Evolutionary conservation across 2,113 vertebrate species (phyloP).

Genomic region (Chionodraco myersi): DNA sequence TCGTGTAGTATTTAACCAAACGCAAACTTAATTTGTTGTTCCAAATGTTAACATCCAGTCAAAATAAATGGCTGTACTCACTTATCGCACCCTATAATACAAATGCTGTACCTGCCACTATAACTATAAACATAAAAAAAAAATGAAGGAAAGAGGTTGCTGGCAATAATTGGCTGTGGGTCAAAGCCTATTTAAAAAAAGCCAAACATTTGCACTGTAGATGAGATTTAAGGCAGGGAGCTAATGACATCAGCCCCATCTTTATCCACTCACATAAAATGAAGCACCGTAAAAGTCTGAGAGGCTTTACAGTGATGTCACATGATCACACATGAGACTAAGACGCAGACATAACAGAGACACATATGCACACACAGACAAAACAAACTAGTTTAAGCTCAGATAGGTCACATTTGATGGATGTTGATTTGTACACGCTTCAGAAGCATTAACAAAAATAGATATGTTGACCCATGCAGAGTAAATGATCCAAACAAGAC

Average conservation of each 20-base stretch:
- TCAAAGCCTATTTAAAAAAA: constrained; percentile 6
- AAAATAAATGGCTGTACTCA: not conserved
- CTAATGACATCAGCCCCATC: constrained; percentile 66
- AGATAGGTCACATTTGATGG: constrained; percentile 10
- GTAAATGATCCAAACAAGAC: constrained; percentile 35
- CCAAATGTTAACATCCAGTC: not conserved
- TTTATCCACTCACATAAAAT: constrained; percentile 63
- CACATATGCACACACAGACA: constrained; percentile 14
- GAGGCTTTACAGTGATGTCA: no score
- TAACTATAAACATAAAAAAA: constrained; percentile 7
- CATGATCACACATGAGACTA: constrained; percentile 32
- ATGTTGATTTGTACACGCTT: constrained; percentile 1
- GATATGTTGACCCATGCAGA: not conserved
- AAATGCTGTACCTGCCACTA: no score
- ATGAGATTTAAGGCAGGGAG: constrained; percentile 23
- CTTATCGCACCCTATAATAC: not conserved
- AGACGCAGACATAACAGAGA: constrained; percentile 1
- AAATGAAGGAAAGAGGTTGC: not conserved
- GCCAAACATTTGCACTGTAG: not conserved
- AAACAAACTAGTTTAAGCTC: not conserved
- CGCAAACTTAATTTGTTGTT: no score
- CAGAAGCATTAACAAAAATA: constrained; percentile 10
- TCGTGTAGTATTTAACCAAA: not conserved
- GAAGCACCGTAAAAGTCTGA: constrained; percentile 61
- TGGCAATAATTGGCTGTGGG: not conserved